phyloP scores from a whole-genome alignment of 2,113 vertebrate species.

The Struthidea cinerea region DNA sequence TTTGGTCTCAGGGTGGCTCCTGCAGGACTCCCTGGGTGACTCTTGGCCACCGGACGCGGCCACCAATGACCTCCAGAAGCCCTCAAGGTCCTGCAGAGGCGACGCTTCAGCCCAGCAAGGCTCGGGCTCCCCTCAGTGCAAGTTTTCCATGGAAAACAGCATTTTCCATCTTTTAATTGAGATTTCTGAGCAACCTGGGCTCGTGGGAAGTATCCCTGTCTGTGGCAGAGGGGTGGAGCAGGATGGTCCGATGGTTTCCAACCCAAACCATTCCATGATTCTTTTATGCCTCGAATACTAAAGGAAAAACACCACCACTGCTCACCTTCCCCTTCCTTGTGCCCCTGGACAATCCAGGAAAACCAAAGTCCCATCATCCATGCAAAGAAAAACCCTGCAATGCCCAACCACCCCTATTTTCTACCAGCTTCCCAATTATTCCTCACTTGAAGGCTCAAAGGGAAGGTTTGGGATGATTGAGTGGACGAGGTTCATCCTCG shows the following conservation, averaged over 20 bases:
- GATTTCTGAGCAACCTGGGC: background rate
- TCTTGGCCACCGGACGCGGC: background rate
- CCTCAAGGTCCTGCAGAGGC: background rate
- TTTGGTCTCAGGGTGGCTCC: background rate
- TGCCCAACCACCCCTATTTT: accelerated
- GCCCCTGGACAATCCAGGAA: background rate
- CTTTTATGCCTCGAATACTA: background rate
- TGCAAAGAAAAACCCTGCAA: background rate
- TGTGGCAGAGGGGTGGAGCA: background rate
- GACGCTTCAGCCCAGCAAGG: background rate
- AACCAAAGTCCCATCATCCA: background rate
- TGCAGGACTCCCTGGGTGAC: background rate
- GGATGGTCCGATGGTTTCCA: background rate
- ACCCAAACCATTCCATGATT: background rate
- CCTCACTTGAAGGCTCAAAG: background rate
- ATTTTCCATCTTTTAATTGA: background rate
- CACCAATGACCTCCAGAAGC: background rate
- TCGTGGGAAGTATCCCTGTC: background rate
- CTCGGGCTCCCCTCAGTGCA: accelerated
- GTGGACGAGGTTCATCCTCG: background rate
- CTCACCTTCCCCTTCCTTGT: background rate
- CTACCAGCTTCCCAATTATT: background rate
- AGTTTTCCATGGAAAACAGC: background rate
- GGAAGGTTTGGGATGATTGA: background rate
- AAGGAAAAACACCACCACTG: accelerated